Percentiles rank a stretch among this genome's conserved stretches.
Conservation (phyloP, 2,113 vertebrate genomes). For the Daboia siamensis region DNA sequence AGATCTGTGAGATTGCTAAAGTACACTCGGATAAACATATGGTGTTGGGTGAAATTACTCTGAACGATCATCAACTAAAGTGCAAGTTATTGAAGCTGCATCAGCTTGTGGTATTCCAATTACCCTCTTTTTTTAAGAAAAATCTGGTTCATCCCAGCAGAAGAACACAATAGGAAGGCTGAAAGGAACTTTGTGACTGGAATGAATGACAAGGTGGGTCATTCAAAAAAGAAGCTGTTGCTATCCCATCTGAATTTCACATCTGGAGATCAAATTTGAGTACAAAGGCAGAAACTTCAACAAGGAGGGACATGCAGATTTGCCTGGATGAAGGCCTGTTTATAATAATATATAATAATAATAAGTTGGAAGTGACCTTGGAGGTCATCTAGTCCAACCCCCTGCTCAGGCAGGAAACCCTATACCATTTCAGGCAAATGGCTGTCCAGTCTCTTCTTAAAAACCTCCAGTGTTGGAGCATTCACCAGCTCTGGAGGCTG, state of each 20-base stretch:
- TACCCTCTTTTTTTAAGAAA: background rate
- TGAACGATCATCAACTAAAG: background rate
- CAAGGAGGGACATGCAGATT: background rate
- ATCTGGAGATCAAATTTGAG: background rate
- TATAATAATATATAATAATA: background rate
- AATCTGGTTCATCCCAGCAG: background rate
- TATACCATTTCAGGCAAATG: too few species aligned
- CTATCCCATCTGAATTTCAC: background rate
- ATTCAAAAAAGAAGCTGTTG: too few species aligned
- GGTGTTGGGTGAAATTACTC: background rate
- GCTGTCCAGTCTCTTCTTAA: too few species aligned
- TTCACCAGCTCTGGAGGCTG: too few species aligned
- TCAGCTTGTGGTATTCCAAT: background rate
- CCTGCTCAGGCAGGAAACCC: too few species aligned
- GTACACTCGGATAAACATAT: background rate
- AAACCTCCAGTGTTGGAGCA: too few species aligned
- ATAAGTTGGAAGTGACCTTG: too few species aligned
- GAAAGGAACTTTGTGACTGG: background rate
- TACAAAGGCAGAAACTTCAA: background rate
- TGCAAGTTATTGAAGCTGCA: conserved; percentile 7
- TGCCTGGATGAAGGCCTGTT: background rate
- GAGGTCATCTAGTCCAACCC: too few species aligned
- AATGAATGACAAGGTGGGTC: background rate
- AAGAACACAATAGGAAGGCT: background rate
- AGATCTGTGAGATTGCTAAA: background rate